A percentile compares a stretch with the other conserved stretches of the same genome.
These are phyloP conservation scores for Amphipyra tragopoginis DNA, from an alignment of 2,888 invertebrate species.

Conservation along the genomic window DNA sequence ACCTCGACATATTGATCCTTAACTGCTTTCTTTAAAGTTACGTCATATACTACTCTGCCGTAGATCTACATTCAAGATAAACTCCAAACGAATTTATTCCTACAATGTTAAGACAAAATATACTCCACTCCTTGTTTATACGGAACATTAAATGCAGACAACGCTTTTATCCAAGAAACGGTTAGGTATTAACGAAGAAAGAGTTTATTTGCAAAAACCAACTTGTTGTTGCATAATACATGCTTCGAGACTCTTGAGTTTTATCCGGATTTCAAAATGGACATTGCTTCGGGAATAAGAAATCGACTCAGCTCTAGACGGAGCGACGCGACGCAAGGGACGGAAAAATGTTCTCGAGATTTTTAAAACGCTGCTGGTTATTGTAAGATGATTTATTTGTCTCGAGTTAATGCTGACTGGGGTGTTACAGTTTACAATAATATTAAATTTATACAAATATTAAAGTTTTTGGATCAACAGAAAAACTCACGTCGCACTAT, in stretches of 20 bases:
- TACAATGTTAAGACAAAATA: conserved; percentile 1
- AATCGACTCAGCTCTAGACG: conserved; percentile 8
- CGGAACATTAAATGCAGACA: conserved; percentile 1
- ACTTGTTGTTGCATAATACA: conserved; percentile 27
- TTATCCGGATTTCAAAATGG: conserved; percentile 26
- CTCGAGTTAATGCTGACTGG: too few species aligned
- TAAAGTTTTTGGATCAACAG: too few species aligned
- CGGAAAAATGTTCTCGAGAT: too few species aligned
- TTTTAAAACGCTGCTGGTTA: too few species aligned
- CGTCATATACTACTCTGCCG: too few species aligned
- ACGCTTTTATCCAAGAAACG: conserved; percentile 3
- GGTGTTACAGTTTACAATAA: too few species aligned
- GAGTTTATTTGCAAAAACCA: conserved; percentile 24
- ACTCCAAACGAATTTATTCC: background rate
- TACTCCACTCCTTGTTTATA: background rate
- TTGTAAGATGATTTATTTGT: too few species aligned
- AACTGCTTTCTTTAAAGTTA: too few species aligned
- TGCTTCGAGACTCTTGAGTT: conserved; percentile 17
- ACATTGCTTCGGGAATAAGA: conserved; percentile 13
- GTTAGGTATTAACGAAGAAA: conserved; percentile 18
- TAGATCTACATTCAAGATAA: background rate
- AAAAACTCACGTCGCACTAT: too few species aligned
- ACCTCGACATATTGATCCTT: too few species aligned
- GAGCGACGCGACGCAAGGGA: background rate
- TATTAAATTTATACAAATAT: too few species aligned